Evolutionary conservation across 2,113 vertebrate species (phyloP).

Genomic region (Ploceus nigricollis): DNA sequence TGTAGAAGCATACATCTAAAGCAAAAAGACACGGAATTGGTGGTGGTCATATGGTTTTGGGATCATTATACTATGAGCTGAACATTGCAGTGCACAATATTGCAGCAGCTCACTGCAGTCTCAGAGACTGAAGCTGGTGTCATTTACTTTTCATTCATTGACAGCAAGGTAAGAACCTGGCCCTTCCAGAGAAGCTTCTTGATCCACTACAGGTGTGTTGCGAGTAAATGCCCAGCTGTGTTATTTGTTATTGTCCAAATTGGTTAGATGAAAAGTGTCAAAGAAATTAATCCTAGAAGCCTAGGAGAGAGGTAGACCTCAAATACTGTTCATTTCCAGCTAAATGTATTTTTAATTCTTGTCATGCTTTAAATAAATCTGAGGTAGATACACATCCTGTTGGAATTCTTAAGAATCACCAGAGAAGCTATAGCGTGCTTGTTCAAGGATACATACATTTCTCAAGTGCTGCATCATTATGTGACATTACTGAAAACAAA

Average conservation of each 20-base stretch:
- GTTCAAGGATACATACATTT: background rate
- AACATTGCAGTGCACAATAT: background rate
- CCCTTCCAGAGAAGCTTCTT: background rate
- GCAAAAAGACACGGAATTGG: background rate
- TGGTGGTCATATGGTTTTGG: background rate
- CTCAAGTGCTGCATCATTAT: background rate
- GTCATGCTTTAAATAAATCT: background rate
- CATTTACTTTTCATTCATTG: background rate
- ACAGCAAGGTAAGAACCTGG: background rate
- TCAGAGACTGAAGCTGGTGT: background rate
- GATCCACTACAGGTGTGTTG: background rate
- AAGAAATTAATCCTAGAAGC: background rate
- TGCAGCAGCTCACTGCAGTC: background rate
- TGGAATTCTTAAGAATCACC: background rate
- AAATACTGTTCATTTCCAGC: background rate
- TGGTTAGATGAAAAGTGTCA: background rate
- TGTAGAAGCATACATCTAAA: background rate
- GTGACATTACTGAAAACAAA: background rate
- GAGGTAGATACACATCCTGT: background rate
- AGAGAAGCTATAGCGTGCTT: background rate
- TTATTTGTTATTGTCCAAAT: background rate
- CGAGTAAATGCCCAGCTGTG: background rate
- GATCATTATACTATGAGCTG: too few relatives aligned
- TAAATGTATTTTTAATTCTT: background rate
- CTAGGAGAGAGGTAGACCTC: background rate